Percentiles rank a stretch among this genome's conserved stretches.
phyloP scores from a whole-genome alignment of 2,113 vertebrate genomes.

The Progne subis region DNA sequence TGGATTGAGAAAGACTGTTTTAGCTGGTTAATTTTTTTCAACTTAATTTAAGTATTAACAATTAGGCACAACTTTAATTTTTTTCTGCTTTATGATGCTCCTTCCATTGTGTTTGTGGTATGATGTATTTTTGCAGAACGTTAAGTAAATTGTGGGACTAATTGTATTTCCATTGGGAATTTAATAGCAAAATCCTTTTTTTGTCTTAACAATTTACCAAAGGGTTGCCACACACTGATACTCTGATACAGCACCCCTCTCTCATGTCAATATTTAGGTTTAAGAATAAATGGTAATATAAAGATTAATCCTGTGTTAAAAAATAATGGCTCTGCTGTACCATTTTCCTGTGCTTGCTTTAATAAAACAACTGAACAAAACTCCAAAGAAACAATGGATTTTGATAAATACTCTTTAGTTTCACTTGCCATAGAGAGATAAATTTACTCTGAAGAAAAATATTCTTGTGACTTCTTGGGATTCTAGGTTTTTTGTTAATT shows the following conservation, averaged over 20 bases:
- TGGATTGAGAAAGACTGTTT: neutral
- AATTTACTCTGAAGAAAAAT: neutral
- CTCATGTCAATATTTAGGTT: neutral
- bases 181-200: neutral
- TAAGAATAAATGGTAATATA: neutral
- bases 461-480: neutral
- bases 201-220: neutral
- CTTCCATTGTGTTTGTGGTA: neutral
- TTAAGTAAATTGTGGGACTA: neutral
- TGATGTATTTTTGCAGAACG: neutral
- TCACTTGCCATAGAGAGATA: neutral
- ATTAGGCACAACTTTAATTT: neutral
- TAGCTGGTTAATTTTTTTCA: neutral
- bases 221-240: neutral
- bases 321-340: neutral
- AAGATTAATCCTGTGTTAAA: neutral
- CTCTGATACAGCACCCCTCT: neutral
- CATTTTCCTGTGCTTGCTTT: neutral
- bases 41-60: neutral
- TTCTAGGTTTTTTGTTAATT: neutral
- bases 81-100: neutral
- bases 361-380: slow-evolving; percentile 19
- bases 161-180: neutral
- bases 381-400: neutral
- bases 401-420: neutral